These are phyloP conservation scores for Molossus alvarezi DNA, from an alignment of 2,797 vertebrate genomes.

Conservation along the genomic window DNA sequence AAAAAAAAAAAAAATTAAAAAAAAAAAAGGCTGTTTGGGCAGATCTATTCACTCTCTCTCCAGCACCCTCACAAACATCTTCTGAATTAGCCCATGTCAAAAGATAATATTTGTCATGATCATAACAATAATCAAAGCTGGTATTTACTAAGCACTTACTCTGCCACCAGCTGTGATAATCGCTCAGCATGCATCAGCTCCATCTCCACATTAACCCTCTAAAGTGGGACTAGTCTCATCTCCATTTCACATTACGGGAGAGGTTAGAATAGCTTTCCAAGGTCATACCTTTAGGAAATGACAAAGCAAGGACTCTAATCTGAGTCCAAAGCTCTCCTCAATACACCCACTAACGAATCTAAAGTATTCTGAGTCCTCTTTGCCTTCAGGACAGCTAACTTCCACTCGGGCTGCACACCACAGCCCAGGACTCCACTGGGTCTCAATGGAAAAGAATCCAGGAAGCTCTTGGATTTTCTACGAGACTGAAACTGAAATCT, in stretches of 20 bases:
- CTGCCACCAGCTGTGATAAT: background rate
- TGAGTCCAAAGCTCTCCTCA: background rate
- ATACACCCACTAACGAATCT: background rate
- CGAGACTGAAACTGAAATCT: background rate
- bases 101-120: background rate
- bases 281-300: background rate
- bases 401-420: background rate
- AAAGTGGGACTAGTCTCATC: background rate
- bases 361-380: background rate
- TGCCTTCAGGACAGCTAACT: background rate
- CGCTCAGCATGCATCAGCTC: background rate
- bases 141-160: background rate
- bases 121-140: background rate
- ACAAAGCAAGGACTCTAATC: background rate
- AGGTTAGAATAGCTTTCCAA: background rate
- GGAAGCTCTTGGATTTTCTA: background rate
- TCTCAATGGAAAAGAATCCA: background rate
- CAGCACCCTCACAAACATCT: background rate
- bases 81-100: conserved; percentile 2
- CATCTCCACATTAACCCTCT: background rate
- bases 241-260: background rate
- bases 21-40: background rate
- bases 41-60: background rate
- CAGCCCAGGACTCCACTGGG: background rate
- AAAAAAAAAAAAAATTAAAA: too few relatives aligned